Percentiles rank a stretch among this genome's conserved stretches.
These are phyloP conservation scores for Tetraodon nigroviridis DNA, from an alignment of 2,113 vertebrate genomes.

Conservation along the genomic window DNA sequence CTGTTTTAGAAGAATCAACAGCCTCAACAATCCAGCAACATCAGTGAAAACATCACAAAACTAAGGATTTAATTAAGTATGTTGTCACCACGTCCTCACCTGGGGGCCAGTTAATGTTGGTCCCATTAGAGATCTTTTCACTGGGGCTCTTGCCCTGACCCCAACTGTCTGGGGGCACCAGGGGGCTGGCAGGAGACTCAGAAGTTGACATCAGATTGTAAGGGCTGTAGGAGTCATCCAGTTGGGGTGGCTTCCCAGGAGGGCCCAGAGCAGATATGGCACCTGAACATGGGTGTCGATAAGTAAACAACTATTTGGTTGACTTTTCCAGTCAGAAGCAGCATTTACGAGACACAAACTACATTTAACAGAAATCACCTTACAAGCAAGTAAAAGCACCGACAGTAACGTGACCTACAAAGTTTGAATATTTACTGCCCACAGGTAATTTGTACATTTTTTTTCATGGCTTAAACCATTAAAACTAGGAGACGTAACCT, in stretches of 20 bases:
- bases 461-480: too few species aligned
- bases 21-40: too few species aligned
- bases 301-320: background rate
- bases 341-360: background rate
- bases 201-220: conserved; percentile 90
- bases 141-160: conserved; percentile 90
- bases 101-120: conserved; percentile 98
- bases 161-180: conserved; percentile 93
- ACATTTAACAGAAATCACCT: background rate
- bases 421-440: too few species aligned
- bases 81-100: conserved; percentile 70
- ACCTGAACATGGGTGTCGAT: conserved; percentile 67
- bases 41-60: background rate
- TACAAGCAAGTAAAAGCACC: too few species aligned
- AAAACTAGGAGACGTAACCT: too few species aligned
- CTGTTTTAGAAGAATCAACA: too few species aligned
- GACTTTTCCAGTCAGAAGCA: background rate
- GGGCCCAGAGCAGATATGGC: conserved; percentile 89
- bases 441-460: too few species aligned
- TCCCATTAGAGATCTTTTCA: conserved; percentile 95
- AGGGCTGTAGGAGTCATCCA: conserved; percentile 93
- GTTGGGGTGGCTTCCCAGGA: conserved; percentile 85
- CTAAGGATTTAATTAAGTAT: background rate
- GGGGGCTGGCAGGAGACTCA: conserved; percentile 89
- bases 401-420: too few species aligned